Evolutionary conservation across 2,113 vertebrate species (phyloP).

Genomic region (Ibidorhyncha struthersii): DNA sequence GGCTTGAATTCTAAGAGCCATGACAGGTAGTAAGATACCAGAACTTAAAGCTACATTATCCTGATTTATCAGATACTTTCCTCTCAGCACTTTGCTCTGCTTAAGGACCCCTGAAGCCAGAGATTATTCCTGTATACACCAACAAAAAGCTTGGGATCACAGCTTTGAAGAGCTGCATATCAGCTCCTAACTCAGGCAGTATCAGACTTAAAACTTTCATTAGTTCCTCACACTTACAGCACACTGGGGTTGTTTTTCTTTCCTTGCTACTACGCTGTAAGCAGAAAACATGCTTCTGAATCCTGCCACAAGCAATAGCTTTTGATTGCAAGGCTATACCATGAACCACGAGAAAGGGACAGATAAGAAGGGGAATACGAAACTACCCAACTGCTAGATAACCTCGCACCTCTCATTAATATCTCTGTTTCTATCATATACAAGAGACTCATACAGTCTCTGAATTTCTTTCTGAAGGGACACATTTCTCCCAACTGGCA

Average conservation of each 20-base stretch:
- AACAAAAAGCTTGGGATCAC: constrained; percentile 11
- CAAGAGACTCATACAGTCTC: neutral
- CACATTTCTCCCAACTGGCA: neutral
- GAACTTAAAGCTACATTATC: constrained; percentile 39
- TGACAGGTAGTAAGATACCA: constrained; percentile 44
- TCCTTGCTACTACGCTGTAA: neutral
- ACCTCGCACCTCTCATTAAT: neutral
- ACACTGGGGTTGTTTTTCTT: neutral
- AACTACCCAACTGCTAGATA: neutral
- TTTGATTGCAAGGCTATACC: neutral
- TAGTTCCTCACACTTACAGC: neutral
- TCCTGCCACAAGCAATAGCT: neutral
- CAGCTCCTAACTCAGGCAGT: neutral
- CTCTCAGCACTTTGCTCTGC: constrained; percentile 27
- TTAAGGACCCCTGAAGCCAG: constrained; percentile 28
- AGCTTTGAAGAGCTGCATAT: neutral
- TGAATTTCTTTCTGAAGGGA: neutral
- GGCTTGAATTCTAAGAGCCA: constrained; percentile 24
- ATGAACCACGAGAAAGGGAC: neutral
- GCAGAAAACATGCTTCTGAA: neutral
- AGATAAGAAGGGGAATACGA: neutral
- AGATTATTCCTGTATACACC: neutral
- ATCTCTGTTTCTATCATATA: neutral
- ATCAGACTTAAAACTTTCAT: constrained; percentile 6
- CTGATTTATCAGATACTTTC: constrained; percentile 46